phyloP scores from a whole-genome alignment of 2,113 vertebrate species.

The Varanus komodoensis region DNA sequence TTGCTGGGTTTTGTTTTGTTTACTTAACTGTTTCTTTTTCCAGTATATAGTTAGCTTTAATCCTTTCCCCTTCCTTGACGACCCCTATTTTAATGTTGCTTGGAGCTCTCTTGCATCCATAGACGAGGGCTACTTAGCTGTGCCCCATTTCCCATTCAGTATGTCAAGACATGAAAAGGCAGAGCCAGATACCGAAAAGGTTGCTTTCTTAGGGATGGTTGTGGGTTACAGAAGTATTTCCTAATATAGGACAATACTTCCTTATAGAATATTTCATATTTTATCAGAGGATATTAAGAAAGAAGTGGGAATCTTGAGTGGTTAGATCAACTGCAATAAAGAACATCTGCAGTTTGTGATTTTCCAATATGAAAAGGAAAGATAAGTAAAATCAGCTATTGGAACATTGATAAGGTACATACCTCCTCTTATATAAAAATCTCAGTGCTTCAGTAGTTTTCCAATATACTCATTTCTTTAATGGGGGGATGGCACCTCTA shows the following conservation, averaged over 20 bases:
- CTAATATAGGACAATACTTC: no score
- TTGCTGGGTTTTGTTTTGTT: slow-evolving; percentile 1
- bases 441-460: slow-evolving; percentile 64
- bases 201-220: slow-evolving; percentile 40
- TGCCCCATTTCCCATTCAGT: slow-evolving; percentile 39
- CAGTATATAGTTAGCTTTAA: slow-evolving; percentile 42
- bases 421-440: slow-evolving; percentile 55
- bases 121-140: slow-evolving; percentile 27
- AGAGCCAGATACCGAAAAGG: slow-evolving; percentile 28
- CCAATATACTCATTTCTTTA: slow-evolving; percentile 46
- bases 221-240: background rate
- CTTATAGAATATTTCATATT: slow-evolving; percentile 50
- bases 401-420: slow-evolving; percentile 71
- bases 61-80: slow-evolving; percentile 33
- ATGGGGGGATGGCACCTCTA: background rate
- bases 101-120: slow-evolving; percentile 24
- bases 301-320: slow-evolving; percentile 69
- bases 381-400: slow-evolving; percentile 48
- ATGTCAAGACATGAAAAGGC: slow-evolving; percentile 38
- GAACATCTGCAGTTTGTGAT: slow-evolving; percentile 68
- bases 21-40: slow-evolving; percentile 1
- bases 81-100: slow-evolving; percentile 48
- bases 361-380: slow-evolving; percentile 70
- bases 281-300: slow-evolving; percentile 75
- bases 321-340: slow-evolving; percentile 66